Conservation (phyloP, 1,140 invertebrate genomes). For the Drosophila dunni region DNA sequence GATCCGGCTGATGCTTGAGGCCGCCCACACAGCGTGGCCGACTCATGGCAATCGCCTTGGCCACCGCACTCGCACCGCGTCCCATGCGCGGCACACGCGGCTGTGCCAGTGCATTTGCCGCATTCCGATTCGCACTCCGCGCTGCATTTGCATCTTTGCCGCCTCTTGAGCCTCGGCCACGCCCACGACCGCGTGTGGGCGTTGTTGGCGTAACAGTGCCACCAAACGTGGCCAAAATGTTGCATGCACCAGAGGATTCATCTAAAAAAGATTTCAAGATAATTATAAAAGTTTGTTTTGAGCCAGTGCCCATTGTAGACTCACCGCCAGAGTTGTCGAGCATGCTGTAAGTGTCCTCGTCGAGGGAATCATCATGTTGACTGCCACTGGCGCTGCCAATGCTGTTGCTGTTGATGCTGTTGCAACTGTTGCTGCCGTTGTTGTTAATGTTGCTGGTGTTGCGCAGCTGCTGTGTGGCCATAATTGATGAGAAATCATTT, state of each 20-base stretch:
- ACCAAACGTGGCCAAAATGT: conserved; percentile 29
- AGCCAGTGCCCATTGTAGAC: background rate
- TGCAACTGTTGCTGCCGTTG: background rate
- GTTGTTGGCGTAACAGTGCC: conserved; percentile 6
- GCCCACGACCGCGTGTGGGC: conserved; percentile 67
- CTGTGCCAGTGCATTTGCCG: conserved; percentile 22
- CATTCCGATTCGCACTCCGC: conserved; percentile 28
- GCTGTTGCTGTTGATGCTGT: conserved; percentile 33
- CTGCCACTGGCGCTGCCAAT: conserved; percentile 51
- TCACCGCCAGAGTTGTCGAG: conserved; percentile 74
- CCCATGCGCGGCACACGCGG: conserved; percentile 71
- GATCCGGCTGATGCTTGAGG: conserved; percentile 78
- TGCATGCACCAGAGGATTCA: conserved; percentile 50
- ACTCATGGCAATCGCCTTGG: conserved; percentile 76
- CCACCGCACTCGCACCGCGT: conserved; percentile 75
- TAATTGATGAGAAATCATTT: conserved; percentile 79
- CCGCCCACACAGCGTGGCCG: conserved; percentile 78
- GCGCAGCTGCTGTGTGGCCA: conserved; percentile 76
- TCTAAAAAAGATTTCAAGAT: conserved; percentile 43
- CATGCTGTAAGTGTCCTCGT: conserved; percentile 66
- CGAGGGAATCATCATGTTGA: conserved; percentile 48
- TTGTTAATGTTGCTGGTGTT: conserved; percentile 26
- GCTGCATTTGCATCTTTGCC: conserved; percentile 26
- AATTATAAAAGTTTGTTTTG: background rate
- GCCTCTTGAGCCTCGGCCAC: conserved; percentile 69